These are phyloP conservation scores for Platysteira castanea DNA, from an alignment of 2,113 vertebrate species.

Conservation along the genomic window DNA sequence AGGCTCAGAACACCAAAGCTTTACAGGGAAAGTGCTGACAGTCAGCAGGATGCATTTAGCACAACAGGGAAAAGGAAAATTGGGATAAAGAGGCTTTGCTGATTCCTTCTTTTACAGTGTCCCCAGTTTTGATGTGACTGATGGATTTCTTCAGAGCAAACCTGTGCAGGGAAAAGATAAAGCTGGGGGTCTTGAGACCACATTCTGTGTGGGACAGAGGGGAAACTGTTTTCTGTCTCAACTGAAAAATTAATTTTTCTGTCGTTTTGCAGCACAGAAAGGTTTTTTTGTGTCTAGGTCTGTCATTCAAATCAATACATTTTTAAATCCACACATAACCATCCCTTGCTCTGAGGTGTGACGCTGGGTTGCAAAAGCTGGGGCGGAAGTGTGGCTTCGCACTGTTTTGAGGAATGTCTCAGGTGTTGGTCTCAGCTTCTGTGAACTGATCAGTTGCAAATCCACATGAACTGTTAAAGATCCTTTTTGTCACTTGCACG, in stretches of 20 bases:
- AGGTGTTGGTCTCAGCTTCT: background rate
- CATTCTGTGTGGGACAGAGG: background rate
- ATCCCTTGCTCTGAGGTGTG: background rate
- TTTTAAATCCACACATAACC: background rate
- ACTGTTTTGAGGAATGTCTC: background rate
- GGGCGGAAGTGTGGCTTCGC: background rate
- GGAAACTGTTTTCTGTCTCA: background rate
- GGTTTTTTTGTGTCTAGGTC: background rate
- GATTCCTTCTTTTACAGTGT: background rate
- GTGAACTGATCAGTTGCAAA: background rate
- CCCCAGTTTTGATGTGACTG: background rate
- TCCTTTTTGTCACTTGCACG: accelerated
- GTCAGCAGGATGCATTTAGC: background rate
- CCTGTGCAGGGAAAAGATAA: background rate
- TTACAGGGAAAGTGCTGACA: background rate
- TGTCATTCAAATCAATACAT: background rate
- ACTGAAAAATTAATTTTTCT: background rate
- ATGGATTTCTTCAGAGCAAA: background rate
- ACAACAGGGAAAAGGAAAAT: background rate
- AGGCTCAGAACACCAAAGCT: background rate
- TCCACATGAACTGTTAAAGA: background rate
- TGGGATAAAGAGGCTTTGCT: background rate
- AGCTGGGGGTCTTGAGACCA: background rate
- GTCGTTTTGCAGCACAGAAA: background rate
- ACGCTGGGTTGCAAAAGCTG: background rate